Base-by-base conservation (phyloP, 2,113 vertebrate genomes). In the Capreolus pygargus region DNA sequence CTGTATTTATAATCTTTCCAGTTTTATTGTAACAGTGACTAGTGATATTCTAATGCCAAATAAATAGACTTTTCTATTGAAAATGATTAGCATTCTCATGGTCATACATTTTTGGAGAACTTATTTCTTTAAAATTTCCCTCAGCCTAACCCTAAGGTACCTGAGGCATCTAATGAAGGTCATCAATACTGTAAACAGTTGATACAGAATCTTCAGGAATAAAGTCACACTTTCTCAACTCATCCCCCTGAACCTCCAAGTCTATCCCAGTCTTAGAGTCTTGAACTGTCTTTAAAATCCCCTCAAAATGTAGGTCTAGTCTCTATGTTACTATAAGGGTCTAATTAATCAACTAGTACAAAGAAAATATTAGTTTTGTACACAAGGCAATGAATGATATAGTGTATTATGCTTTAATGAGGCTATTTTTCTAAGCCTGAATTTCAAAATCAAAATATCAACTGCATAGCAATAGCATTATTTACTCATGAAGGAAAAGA, bases 391-490 rank as follows among this genome's bases (percentile, higher is more conserved):
- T 74, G 67, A 91, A 89, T 27, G 4, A 16, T 45, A 15, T 2
- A 43, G 25, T 33, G 43, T 11, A 55, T 47, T 50, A 2, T 70
- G 6, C 30, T 10, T 94, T 82, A 92, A 60, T 39, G 19, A 21
- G 11, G n/a, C 28, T 17, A 12, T 81, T 19, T 90, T 61, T 92
- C 36, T 54, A 47, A 86, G 27, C 1, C 30, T 91, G 28, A 10
- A 54, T 95, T 88, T 88, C 8, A 96, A 93, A 97, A 67, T 92
- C 14, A 85, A 91, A 94, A 57, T 36, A 33, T 76, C 54, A 55
- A 36, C 11, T 47, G 3, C 55, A 60, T 36, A 83, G 36, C 6
- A 33, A 50, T 45, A 54, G 11, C 39, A 83, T 52, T n/a, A 28
- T 82, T 85, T 60, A 50, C 6, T 82, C 19, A 11, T 27, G 50